Evolutionary conservation across 1,140 invertebrate genomes (phyloP).

Genomic region (Drosophila parvula): DNA sequence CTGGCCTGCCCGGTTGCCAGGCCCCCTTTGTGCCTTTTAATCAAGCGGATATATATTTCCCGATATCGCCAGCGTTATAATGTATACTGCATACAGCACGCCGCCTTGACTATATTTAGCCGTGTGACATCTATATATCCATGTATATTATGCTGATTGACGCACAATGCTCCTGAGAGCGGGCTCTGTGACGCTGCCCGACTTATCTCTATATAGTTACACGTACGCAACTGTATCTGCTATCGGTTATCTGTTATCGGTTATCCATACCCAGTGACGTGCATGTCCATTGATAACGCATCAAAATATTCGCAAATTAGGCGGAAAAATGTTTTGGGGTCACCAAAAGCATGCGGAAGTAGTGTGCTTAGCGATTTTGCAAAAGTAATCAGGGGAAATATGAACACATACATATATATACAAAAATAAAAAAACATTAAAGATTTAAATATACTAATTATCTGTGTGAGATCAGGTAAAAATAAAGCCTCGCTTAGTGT

Average conservation of each 20-base stretch:
- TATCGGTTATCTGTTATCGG: conserved; percentile 19
- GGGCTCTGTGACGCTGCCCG: conserved; percentile 43
- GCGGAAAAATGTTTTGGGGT: conserved; percentile 4
- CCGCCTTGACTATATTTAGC: conserved; percentile 54
- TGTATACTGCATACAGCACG: conserved; percentile 25
- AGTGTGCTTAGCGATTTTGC: neutral
- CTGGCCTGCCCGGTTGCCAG: conserved; percentile 22
- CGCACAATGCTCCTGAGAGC: conserved; percentile 48
- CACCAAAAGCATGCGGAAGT: neutral
- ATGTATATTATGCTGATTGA: conserved; percentile 72
- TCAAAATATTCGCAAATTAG: conserved; percentile 23
- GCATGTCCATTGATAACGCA: conserved; percentile 20
- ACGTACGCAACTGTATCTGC: conserved; percentile 23
- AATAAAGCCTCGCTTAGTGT: no score
- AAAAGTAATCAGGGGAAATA: neutral
- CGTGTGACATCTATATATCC: conserved; percentile 51
- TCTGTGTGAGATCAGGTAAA: no score
- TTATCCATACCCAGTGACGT: conserved; percentile 41
- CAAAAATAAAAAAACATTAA: no score
- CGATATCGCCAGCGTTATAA: conserved; percentile 33
- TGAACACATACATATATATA: neutral
- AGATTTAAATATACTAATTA: neutral
- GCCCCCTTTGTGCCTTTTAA: conserved; percentile 53
- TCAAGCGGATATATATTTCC: conserved; percentile 59
- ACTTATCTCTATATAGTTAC: conserved; percentile 42